A percentile compares a stretch with the other conserved stretches of the same genome.
These are phyloP conservation scores for Podarcis cretensis DNA, from an alignment of 2,113 vertebrate genomes.

Conservation along the genomic window DNA sequence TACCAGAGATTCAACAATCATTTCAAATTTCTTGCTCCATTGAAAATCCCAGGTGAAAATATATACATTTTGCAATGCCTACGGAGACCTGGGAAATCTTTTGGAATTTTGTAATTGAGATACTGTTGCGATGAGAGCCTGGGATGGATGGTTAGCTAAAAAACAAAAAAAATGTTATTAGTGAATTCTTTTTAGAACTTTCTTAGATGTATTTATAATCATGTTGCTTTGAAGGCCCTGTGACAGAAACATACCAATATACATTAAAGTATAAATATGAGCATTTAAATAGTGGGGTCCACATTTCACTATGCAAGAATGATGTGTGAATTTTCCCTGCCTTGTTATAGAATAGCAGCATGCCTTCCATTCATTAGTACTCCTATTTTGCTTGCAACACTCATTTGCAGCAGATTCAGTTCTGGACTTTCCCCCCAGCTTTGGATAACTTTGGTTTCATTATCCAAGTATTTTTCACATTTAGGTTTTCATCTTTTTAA, in stretches of 20 bases:
- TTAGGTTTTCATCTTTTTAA: not conserved
- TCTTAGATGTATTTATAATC: not conserved
- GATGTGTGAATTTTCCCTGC: not conserved
- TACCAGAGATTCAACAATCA: not conserved
- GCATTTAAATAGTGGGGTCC: not conserved
- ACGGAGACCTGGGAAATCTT: not conserved
- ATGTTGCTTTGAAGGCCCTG: not conserved
- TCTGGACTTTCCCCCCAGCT: constrained; percentile 19
- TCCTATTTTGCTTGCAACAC: constrained; percentile 10
- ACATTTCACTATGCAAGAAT: not conserved
- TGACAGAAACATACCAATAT: not conserved
- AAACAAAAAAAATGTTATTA: not conserved
- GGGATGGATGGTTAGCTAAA: not conserved
- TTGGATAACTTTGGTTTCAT: not conserved
- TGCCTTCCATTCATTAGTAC: constrained; percentile 25
- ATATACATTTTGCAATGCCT: not conserved
- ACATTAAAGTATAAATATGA: not conserved
- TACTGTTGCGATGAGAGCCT: not conserved
- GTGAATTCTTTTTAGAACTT: not conserved
- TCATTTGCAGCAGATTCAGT: constrained; percentile 23
- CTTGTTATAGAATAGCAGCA: not conserved
- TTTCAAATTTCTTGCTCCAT: not conserved
- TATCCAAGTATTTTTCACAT: constrained; percentile 51
- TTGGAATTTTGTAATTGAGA: not conserved
- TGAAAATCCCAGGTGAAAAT: not conserved